Evolutionary conservation across 2,888 invertebrate genomes (phyloP).

Genomic region (Leptopilina drosophilae): DNA sequence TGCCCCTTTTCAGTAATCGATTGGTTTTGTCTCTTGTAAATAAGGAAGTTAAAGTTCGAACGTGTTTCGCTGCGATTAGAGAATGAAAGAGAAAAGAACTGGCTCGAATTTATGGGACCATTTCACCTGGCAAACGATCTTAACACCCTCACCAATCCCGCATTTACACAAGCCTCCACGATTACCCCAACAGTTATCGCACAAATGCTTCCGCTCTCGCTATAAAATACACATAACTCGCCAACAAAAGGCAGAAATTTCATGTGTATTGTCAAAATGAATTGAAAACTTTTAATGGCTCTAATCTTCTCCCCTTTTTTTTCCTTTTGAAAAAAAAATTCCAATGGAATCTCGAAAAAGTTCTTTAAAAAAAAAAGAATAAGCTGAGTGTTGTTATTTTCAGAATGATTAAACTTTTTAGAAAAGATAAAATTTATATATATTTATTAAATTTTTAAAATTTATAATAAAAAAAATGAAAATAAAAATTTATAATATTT

Average conservation of each 20-base stretch:
- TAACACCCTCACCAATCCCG: background rate
- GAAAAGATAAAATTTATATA: too few relatives aligned
- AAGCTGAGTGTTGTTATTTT: too few relatives aligned
- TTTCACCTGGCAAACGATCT: slow-evolving; percentile 29
- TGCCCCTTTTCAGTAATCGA: background rate
- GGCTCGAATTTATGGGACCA: slow-evolving; percentile 21
- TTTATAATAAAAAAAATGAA: too few relatives aligned
- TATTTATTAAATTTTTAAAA: too few relatives aligned
- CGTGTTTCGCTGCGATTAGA: slow-evolving; percentile 25
- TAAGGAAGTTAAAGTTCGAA: slow-evolving; percentile 2
- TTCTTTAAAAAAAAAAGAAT: too few relatives aligned
- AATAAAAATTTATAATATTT: too few relatives aligned
- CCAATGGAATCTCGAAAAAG: too few relatives aligned
- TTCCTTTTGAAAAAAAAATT: too few relatives aligned
- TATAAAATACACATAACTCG: slow-evolving; percentile 27
- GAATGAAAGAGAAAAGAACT: slow-evolving; percentile 18
- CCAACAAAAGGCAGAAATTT: slow-evolving; percentile 1
- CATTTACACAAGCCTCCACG: slow-evolving; percentile 19
- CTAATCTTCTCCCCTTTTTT: too few relatives aligned
- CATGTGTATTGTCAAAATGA: slow-evolving; percentile 11
- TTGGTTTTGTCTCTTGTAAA: slow-evolving; percentile 30
- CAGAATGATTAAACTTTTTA: too few relatives aligned
- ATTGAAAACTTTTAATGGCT: background rate
- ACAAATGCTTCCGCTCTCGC: background rate
- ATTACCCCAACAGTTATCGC: slow-evolving; percentile 13